A percentile compares a stretch with the other conserved stretches of the same genome.
phyloP scores from a whole-genome alignment of 2,888 invertebrate species.

The Rambutsinella grinnellia region DNA sequence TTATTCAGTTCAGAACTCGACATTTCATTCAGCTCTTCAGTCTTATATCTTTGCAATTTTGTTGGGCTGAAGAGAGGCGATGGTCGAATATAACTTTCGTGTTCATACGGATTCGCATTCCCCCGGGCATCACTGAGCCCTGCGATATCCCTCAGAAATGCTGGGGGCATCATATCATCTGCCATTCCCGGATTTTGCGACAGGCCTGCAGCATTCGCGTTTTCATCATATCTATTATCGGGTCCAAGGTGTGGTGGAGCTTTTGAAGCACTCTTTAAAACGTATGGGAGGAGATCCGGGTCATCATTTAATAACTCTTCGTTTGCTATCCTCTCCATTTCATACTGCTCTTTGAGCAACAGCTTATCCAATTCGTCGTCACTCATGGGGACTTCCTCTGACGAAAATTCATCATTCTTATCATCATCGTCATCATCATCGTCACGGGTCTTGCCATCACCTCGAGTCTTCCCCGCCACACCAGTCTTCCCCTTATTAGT shows the following conservation, averaged over 20 bases:
- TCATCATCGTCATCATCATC: conserved; percentile 37
- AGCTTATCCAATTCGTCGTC: conserved; percentile 39
- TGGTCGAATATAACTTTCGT: background rate
- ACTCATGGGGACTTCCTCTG: conserved; percentile 27
- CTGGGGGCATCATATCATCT: background rate
- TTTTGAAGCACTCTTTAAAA: conserved; percentile 41
- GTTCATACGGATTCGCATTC: background rate
- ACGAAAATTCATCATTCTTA: conserved; percentile 17
- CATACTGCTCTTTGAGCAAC: conserved; percentile 39
- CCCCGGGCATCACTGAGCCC: background rate
- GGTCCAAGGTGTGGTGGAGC: conserved; percentile 24
- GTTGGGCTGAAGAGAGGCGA: background rate
- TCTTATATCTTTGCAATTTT: conserved; percentile 16
- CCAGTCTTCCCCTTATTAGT: conserved; percentile 1
- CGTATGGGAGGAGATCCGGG: conserved; percentile 46
- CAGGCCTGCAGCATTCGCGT: background rate
- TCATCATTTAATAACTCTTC: conserved; percentile 58
- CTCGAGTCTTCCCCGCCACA: background rate
- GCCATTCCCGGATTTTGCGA: background rate
- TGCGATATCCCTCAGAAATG: background rate
- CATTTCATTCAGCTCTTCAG: conserved; percentile 30
- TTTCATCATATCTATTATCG: background rate
- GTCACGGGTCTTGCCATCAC: conserved; percentile 18
- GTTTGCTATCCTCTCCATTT: conserved; percentile 47
- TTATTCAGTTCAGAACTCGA: conserved; percentile 17